phyloP scores from a whole-genome alignment of 2,797 vertebrate genomes.

The Urophycis tenuis region DNA sequence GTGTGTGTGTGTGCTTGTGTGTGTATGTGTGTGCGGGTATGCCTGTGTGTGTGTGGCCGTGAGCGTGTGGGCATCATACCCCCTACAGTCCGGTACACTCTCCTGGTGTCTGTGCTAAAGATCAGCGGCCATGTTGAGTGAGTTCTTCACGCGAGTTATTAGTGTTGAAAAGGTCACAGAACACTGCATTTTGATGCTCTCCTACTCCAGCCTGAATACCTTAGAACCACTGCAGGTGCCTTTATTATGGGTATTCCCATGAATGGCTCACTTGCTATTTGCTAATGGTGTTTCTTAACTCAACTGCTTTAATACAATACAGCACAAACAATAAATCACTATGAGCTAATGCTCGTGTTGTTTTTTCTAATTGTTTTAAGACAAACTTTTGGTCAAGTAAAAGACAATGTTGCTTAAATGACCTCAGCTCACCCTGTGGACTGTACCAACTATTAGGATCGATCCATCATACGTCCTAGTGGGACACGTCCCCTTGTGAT shows the following conservation, averaged over 20 bases:
- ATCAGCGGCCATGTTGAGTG: not conserved
- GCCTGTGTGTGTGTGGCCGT: not conserved
- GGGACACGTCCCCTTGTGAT: not conserved
- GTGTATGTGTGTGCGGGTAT: no score
- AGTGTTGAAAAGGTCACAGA: not conserved
- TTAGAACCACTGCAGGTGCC: not conserved
- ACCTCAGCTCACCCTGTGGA: not conserved
- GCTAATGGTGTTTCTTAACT: not conserved
- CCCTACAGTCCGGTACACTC: not conserved
- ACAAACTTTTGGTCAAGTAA: not conserved
- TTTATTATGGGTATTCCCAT: not conserved
- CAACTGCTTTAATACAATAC: not conserved
- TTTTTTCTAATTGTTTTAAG: not conserved
- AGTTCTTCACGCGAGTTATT: not conserved
- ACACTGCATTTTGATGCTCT: not conserved
- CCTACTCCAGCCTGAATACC: not conserved
- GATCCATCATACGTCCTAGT: no score
- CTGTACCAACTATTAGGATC: not conserved
- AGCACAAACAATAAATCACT: not conserved
- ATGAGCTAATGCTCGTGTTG: not conserved
- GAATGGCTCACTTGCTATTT: not conserved
- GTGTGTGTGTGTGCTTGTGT: no score
- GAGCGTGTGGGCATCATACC: not conserved
- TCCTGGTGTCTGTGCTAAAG: not conserved
- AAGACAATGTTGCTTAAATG: not conserved